Conservation (phyloP, 1,140 invertebrate genomes). For the Caenorhabditis elegans region WBcel235 BX284606.5:17081501-17082000, state of each 20-base stretch:
- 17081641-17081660: no score
- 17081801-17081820: not conserved
- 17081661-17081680: no score
- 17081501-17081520: not conserved
- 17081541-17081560: not conserved
- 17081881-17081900: slow-evolving; percentile 4
- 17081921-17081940: not conserved
- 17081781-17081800: not conserved
- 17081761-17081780: slow-evolving; percentile 18
- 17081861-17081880: not conserved
- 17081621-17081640: no score
- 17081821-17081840: not conserved
- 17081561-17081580: slow-evolving; percentile 16
- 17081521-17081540: not conserved
- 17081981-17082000: not conserved
- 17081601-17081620: no score
- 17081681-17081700: no score
- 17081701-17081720: not conserved
- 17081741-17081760: not conserved
- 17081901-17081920: not conserved
- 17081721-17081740: not conserved
- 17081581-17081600: not conserved
- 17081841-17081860: not conserved
- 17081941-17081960: not conserved
- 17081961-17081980: not conserved